A percentile compares a stretch with the other conserved stretches of the same genome.
Conservation (phyloP, 1,140 invertebrate species). For the Diachasmimorpha longicaudata region DNA sequence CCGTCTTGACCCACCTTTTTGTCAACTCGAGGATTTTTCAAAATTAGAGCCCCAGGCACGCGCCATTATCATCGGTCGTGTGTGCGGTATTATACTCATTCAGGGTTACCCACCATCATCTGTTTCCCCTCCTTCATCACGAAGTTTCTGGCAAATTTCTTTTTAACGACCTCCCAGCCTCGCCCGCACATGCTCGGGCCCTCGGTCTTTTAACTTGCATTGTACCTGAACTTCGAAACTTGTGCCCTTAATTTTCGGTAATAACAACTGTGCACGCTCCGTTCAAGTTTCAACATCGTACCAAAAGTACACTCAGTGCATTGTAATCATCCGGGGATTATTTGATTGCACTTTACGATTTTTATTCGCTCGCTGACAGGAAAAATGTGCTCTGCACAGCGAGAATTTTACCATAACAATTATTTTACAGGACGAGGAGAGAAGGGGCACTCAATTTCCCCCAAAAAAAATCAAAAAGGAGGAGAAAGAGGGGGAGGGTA, state of each 20-base stretch:
- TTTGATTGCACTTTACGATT: conserved; percentile 2
- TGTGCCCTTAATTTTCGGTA: background rate
- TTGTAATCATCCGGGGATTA: background rate
- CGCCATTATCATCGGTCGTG: conserved; percentile 22
- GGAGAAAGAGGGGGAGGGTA: too few relatives aligned
- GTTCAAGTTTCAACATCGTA: background rate
- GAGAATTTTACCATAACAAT: too few relatives aligned
- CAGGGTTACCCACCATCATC: conserved; percentile 13
- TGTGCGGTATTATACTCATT: background rate
- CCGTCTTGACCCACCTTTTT: conserved; percentile 15
- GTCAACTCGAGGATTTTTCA: conserved; percentile 12
- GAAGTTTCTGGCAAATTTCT: conserved; percentile 33
- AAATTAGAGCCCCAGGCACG: conserved; percentile 23
- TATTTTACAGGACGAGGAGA: too few relatives aligned
- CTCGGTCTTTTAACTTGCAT: background rate
- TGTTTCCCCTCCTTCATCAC: background rate
- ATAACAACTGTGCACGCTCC: background rate
- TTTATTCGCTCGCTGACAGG: background rate
- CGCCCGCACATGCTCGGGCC: conserved; percentile 20
- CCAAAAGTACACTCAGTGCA: background rate
- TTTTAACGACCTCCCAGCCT: conserved; percentile 33
- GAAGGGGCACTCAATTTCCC: too few relatives aligned
- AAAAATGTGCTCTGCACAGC: too few relatives aligned
- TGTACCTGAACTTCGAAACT: background rate
- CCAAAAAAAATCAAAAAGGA: too few relatives aligned